Conservation (phyloP, 2,888 invertebrate genomes). For the Coenonympha glycerion region DNA sequence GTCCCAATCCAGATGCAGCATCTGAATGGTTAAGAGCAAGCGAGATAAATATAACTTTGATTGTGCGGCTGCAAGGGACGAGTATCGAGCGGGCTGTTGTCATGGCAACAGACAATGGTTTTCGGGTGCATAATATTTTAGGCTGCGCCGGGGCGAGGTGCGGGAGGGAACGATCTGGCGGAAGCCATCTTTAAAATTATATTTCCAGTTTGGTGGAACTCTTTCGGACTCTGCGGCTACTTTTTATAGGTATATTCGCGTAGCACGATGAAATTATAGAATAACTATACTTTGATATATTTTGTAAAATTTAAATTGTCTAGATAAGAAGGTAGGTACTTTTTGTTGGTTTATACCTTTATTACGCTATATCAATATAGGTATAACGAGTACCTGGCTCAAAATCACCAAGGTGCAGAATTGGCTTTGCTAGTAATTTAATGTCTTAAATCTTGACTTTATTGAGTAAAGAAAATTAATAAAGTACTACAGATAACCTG, state of each 20-base stretch:
- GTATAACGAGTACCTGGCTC: too few species aligned
- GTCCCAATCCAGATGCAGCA: slow-evolving; percentile 57
- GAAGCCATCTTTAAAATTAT: slow-evolving; percentile 76
- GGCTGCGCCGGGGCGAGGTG: slow-evolving; percentile 61
- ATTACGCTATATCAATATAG: too few species aligned
- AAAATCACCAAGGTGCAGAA: too few species aligned
- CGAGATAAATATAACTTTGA: slow-evolving; percentile 64
- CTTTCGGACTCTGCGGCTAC: slow-evolving; percentile 55
- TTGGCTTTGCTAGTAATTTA: too few species aligned
- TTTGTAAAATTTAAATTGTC: neutral
- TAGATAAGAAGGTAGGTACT: neutral
- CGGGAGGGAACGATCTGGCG: slow-evolving; percentile 51
- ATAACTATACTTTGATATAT: neutral
- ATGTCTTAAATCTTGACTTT: too few species aligned
- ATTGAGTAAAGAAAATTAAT: too few species aligned
- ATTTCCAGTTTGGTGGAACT: slow-evolving; percentile 70
- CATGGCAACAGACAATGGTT: slow-evolving; percentile 76
- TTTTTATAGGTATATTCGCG: slow-evolving; percentile 46
- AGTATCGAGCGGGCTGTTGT: slow-evolving; percentile 72
- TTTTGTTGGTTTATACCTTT: too few species aligned
- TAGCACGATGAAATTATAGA: slow-evolving; percentile 35
- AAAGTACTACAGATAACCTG: too few species aligned
- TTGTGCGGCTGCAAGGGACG: slow-evolving; percentile 52
- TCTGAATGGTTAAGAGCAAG: slow-evolving; percentile 59
- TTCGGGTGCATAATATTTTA: slow-evolving; percentile 78